Percentiles rank a stretch among this genome's conserved stretches.
These are phyloP conservation scores for Pheosia tremula DNA, from an alignment of 2,888 invertebrate genomes.

Conservation along the genomic window DNA sequence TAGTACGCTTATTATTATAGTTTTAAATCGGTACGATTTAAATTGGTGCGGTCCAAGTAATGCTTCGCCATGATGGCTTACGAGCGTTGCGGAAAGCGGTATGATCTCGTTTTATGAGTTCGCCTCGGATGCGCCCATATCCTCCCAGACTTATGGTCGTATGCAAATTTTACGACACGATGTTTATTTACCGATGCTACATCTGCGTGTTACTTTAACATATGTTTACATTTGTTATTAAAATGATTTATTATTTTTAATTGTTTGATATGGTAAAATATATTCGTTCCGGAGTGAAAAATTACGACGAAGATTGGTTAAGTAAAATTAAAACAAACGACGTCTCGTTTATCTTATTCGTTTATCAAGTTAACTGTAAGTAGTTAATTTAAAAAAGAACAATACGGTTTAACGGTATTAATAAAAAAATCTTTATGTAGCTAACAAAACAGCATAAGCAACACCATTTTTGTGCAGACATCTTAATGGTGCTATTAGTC, in stretches of 20 bases:
- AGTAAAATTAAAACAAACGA: neutral
- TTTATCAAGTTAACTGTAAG: neutral
- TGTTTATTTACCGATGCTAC: constrained; percentile 63
- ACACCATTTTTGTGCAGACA: constrained; percentile 34
- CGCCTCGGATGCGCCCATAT: constrained; percentile 52
- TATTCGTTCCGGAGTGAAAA: constrained; percentile 19
- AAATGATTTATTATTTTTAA: constrained; percentile 29
- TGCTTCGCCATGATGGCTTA: constrained; percentile 45
- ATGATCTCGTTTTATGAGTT: constrained; percentile 56
- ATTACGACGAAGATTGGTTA: neutral
- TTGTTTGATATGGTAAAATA: constrained; percentile 10
- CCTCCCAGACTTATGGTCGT: constrained; percentile 63
- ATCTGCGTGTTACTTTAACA: constrained; percentile 46
- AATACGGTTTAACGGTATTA: neutral
- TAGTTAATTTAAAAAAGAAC: neutral
- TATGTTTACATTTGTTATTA: constrained; percentile 41
- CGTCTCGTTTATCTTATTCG: neutral
- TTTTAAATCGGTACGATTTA: constrained; percentile 6
- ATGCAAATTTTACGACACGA: constrained; percentile 70
- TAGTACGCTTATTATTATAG: too few species aligned
- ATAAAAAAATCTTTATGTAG: neutral
- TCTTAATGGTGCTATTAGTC: constrained; percentile 34
- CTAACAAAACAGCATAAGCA: neutral
- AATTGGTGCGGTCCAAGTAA: too few species aligned
- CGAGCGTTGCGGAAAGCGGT: constrained; percentile 55